A percentile compares a stretch with the other conserved stretches of the same genome.
Evolutionary conservation across 2,888 invertebrate genomes (phyloP).

Genomic region (Polyploca ridens): DNA sequence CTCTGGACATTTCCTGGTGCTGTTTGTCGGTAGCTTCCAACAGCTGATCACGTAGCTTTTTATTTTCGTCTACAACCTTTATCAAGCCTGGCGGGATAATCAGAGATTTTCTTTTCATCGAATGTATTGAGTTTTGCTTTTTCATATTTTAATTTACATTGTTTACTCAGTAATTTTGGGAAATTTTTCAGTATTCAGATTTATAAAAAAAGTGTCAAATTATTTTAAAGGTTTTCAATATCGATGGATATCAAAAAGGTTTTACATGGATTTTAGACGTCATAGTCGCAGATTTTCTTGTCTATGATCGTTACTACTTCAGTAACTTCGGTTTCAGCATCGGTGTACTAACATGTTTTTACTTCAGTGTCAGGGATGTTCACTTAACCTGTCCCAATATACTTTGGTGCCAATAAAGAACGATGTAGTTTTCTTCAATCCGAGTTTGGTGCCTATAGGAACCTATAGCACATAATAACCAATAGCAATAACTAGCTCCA

Average conservation of each 20-base stretch:
- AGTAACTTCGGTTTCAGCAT: too few relatives aligned
- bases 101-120: conserved; percentile 20
- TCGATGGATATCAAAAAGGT: background rate
- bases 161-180: conserved; percentile 1
- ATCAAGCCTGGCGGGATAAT: conserved; percentile 30
- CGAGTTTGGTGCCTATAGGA: too few relatives aligned
- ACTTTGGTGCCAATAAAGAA: too few relatives aligned
- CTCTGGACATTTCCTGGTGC: conserved; percentile 74
- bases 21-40: conserved; percentile 63
- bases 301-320: background rate
- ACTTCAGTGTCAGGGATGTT: too few relatives aligned
- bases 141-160: conserved; percentile 35
- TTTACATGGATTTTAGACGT: background rate
- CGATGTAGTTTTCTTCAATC: too few relatives aligned
- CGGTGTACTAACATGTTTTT: too few relatives aligned
- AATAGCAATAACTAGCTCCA: too few relatives aligned
- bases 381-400: too few relatives aligned
- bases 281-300: background rate
- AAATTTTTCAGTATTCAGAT: background rate
- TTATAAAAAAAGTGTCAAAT: background rate
- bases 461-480: too few relatives aligned
- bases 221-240: background rate
- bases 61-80: conserved; percentile 50
- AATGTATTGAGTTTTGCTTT: conserved; percentile 33
- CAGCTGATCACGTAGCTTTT: conserved; percentile 45